phyloP scores from a whole-genome alignment of 2,888 invertebrate species.

The Leptothorax acervorum region DNA sequence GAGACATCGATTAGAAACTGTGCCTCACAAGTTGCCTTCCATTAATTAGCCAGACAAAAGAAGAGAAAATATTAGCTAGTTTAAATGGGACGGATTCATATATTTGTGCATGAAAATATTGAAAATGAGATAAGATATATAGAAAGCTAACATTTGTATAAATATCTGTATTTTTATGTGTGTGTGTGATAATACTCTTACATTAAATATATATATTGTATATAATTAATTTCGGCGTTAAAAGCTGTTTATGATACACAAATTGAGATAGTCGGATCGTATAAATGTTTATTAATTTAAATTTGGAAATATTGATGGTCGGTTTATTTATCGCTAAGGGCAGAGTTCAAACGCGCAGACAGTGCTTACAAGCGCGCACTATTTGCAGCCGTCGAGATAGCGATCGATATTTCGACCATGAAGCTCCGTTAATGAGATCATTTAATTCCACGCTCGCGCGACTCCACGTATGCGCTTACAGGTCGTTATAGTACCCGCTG shows the following conservation, averaged over 20 bases:
- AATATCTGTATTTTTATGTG: neutral
- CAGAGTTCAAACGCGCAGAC: slow-evolving; percentile 23
- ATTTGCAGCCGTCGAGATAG: slow-evolving; percentile 30
- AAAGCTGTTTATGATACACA: neutral
- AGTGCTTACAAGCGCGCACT: slow-evolving; percentile 14
- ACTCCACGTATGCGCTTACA: slow-evolving; percentile 20
- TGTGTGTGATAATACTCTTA: neutral
- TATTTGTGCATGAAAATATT: neutral
- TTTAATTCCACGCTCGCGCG: slow-evolving; percentile 56
- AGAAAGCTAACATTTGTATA: neutral
- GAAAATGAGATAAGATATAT: neutral
- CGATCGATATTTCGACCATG: slow-evolving; percentile 50
- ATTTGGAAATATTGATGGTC: neutral
- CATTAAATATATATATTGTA: neutral
- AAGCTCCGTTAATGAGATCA: slow-evolving; percentile 58
- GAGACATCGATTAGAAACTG: slow-evolving; percentile 42
- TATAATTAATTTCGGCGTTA: neutral
- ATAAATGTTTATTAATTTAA: slow-evolving; percentile 25
- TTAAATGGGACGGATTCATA: neutral
- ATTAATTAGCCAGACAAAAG: slow-evolving; percentile 20
- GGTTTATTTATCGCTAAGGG: neutral
- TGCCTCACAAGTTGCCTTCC: slow-evolving; percentile 18
- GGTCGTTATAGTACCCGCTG: slow-evolving; percentile 38
- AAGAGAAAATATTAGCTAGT: neutral
- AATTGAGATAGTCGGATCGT: neutral